These are phyloP conservation scores for Slavum lentiscoides DNA, from an alignment of 2,888 invertebrate species.

Conservation along the genomic window DNA sequence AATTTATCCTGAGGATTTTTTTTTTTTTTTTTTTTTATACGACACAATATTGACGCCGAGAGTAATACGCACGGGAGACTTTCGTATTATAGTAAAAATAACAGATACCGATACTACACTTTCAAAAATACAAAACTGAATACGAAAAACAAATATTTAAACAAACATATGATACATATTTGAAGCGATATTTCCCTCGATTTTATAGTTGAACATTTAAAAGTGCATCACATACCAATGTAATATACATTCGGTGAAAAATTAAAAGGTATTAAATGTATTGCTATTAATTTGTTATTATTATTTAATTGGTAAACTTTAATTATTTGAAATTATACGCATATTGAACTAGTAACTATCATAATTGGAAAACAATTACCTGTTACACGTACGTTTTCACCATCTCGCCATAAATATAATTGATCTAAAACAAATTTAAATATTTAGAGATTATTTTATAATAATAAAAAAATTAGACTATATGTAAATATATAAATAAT, in stretches of 20 bases:
- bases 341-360: too few relatives aligned
- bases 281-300: neutral
- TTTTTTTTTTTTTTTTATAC: neutral
- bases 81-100: neutral
- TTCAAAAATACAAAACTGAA: neutral
- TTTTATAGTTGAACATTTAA: neutral
- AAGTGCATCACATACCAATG: too few relatives aligned
- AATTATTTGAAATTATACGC: too few relatives aligned
- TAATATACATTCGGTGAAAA: neutral
- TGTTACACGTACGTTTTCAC: too few relatives aligned
- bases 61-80: neutral
- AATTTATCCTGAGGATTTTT: neutral
- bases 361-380: too few relatives aligned
- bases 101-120: neutral
- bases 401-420: too few relatives aligned
- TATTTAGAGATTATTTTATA: too few relatives aligned
- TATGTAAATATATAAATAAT: too few relatives aligned
- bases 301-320: too few relatives aligned
- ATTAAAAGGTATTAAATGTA: neutral
- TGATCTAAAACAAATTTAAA: too few relatives aligned
- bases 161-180: neutral
- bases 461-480: too few relatives aligned
- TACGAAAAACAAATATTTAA: slow-evolving; percentile 8
- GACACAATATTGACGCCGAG: neutral
- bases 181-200: neutral